These are phyloP conservation scores for Chrysomallon squamiferum DNA, from an alignment of 1,140 invertebrate species.

Conservation along the genomic window DNA sequence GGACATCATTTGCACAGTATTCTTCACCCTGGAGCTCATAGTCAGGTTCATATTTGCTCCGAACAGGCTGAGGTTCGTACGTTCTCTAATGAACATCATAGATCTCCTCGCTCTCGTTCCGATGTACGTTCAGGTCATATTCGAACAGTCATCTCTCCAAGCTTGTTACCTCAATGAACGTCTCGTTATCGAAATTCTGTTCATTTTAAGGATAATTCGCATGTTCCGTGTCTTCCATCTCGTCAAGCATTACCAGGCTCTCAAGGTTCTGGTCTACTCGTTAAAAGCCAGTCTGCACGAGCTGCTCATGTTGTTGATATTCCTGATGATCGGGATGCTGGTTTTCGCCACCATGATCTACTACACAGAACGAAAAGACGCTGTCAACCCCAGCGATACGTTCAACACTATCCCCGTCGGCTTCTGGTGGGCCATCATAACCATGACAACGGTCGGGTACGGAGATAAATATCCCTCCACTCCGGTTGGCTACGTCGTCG, in stretches of 20 bases:
- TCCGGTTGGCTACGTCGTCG: conserved; percentile 67
- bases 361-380: conserved; percentile 83
- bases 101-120: conserved; percentile 65
- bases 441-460: conserved; percentile 68
- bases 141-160: conserved; percentile 36
- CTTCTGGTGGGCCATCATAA: conserved; percentile 69
- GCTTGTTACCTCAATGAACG: conserved; percentile 52
- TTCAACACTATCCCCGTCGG: conserved; percentile 60
- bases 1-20: conserved; percentile 63
- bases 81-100: conserved; percentile 64
- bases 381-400: conserved; percentile 35
- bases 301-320: conserved; percentile 84
- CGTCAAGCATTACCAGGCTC: conserved; percentile 56
- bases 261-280: conserved; percentile 57
- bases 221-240: conserved; percentile 61
- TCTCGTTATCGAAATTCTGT: conserved; percentile 54
- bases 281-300: conserved; percentile 58
- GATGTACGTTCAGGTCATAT: conserved; percentile 58
- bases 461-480: conserved; percentile 58
- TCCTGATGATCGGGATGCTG: conserved; percentile 95
- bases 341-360: conserved; percentile 98
- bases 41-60: conserved; percentile 62
- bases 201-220: conserved; percentile 56
- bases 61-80: conserved; percentile 60
- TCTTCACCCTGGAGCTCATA: conserved; percentile 64